A percentile compares a stretch with the other conserved stretches of the same genome.
Evolutionary conservation across 2,113 vertebrate genomes (phyloP).

Genomic region (Malurus melanocephalus): DNA sequence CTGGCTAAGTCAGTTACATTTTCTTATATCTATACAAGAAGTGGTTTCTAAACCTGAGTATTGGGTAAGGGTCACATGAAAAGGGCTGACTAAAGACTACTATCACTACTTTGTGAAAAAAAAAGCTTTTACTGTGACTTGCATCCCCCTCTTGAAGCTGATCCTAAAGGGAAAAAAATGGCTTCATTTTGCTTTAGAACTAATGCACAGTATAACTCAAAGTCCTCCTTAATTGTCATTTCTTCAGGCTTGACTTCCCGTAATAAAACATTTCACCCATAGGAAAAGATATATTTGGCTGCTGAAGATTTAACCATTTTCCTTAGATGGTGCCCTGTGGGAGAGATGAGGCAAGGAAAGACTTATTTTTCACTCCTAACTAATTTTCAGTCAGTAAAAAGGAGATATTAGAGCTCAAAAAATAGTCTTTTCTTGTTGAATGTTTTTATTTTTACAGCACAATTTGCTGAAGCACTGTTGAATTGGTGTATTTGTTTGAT

Average conservation of each 20-base stretch:
- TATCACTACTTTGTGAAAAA: not conserved
- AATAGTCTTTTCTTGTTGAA: not conserved
- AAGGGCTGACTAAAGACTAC: not conserved
- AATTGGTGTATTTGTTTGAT: not conserved
- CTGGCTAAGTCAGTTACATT: not conserved
- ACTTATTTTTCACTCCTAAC: not conserved
- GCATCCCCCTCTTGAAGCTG: not conserved
- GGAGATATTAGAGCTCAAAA: not conserved
- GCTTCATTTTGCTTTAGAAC: not conserved
- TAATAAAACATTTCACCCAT: conserved; percentile 21
- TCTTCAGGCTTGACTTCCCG: conserved; percentile 2
- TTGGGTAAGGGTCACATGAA: not conserved
- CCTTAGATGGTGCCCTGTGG: not conserved
- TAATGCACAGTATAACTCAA: conserved; percentile 27
- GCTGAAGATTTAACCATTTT: conserved; percentile 3
- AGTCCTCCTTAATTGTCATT: conserved; percentile 30
- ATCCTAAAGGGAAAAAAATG: not conserved
- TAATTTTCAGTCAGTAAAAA: not conserved
- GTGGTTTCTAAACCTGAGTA: not conserved
- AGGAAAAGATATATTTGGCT: not conserved
- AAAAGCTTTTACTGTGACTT: not conserved
- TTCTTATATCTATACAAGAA: not conserved
- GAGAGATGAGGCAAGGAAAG: not conserved
- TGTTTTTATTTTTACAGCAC: not conserved
- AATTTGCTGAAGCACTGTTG: not conserved